These are phyloP conservation scores for Argynnis bischoffii DNA, from an alignment of 2,888 invertebrate species.

Conservation along the genomic window DNA sequence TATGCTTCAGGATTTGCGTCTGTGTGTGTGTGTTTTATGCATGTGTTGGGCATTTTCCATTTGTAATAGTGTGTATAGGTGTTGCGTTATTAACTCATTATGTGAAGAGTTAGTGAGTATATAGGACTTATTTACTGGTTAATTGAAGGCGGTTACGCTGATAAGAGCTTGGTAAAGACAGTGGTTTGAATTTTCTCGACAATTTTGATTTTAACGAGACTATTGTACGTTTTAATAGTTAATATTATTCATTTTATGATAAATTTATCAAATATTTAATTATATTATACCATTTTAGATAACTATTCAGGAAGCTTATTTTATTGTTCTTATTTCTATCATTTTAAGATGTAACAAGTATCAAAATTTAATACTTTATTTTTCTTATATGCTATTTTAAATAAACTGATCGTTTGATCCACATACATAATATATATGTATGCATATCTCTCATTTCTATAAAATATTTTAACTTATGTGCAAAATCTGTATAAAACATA, in stretches of 20 bases:
- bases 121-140: constrained; percentile 76
- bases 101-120: constrained; percentile 76
- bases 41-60: constrained; percentile 65
- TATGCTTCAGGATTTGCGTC: constrained; percentile 63
- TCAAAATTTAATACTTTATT: too few relatives aligned
- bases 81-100: constrained; percentile 80
- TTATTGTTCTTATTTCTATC: too few relatives aligned
- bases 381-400: too few relatives aligned
- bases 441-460: too few relatives aligned
- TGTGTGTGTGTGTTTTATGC: constrained; percentile 58
- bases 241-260: not conserved
- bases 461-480: too few relatives aligned
- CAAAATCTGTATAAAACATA: too few relatives aligned
- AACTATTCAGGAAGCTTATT: too few relatives aligned
- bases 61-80: constrained; percentile 62
- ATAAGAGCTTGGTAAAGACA: constrained; percentile 70
- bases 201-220: constrained; percentile 55
- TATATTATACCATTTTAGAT: not conserved
- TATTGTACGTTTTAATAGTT: constrained; percentile 32
- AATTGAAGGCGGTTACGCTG: constrained; percentile 78
- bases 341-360: too few relatives aligned
- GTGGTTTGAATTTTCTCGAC: constrained; percentile 56
- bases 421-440: too few relatives aligned
- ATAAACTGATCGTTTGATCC: too few relatives aligned
- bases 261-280: not conserved